Conservation (phyloP, 2,888 invertebrate genomes). For the Drosophila neonasuta region DNA sequence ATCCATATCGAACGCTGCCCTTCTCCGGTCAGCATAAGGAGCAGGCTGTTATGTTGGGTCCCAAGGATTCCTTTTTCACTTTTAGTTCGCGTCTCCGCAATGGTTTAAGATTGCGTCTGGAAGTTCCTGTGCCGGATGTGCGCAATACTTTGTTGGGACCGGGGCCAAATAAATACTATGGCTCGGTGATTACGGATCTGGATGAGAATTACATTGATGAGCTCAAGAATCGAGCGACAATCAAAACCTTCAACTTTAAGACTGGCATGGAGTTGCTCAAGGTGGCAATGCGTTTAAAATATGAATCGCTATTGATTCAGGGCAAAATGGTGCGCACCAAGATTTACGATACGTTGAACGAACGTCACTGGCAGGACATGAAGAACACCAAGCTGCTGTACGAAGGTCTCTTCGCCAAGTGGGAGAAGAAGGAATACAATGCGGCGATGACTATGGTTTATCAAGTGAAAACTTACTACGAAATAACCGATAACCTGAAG, state of each 20-base stretch:
- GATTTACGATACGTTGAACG: slow-evolving; percentile 77
- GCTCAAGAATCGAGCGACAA: slow-evolving; percentile 71
- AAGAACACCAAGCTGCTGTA: slow-evolving; percentile 67
- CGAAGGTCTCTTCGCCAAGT: slow-evolving; percentile 78
- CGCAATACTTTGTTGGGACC: slow-evolving; percentile 72
- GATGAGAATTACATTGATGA: slow-evolving; percentile 81
- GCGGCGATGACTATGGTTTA: slow-evolving; percentile 77
- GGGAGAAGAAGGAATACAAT: slow-evolving; percentile 80
- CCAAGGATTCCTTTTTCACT: slow-evolving; percentile 80
- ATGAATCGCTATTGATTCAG: slow-evolving; percentile 79
- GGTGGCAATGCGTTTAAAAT: slow-evolving; percentile 79
- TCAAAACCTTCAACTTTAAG: slow-evolving; percentile 78
- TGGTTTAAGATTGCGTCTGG: slow-evolving; percentile 78
- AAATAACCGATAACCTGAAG: slow-evolving; percentile 76
- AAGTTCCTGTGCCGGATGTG: slow-evolving; percentile 72
- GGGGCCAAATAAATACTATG: slow-evolving; percentile 59
- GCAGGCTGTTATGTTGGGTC: slow-evolving; percentile 65
- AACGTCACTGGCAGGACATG: slow-evolving; percentile 77
- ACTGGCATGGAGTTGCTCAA: slow-evolving; percentile 73
- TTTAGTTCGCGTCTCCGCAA: slow-evolving; percentile 77
- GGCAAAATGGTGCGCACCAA: slow-evolving; percentile 79
- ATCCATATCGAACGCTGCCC: slow-evolving; percentile 78
- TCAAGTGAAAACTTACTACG: slow-evolving; percentile 79
- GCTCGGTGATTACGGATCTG: slow-evolving; percentile 79
- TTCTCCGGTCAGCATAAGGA: slow-evolving; percentile 80